Evolutionary conservation across 2,888 invertebrate genomes (phyloP).

Genomic region (Erpobdella octoculata): DNA sequence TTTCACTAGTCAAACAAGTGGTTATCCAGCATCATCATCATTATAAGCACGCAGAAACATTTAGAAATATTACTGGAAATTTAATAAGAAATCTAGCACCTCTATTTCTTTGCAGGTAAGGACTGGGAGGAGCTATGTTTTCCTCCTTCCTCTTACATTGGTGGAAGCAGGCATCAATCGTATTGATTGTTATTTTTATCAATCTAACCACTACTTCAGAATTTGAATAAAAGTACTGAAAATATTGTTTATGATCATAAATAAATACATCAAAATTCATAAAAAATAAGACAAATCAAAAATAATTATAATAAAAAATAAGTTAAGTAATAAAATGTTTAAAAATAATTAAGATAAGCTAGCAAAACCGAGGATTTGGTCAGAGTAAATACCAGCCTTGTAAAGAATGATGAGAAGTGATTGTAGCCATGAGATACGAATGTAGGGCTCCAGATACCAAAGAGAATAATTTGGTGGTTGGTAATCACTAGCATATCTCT

Average conservation of each 20-base stretch:
- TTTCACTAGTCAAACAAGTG: too few relatives aligned
- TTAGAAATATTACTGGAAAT: neutral
- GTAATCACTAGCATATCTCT: slow-evolving; percentile 59
- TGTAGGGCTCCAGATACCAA: slow-evolving; percentile 77
- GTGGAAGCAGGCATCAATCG: slow-evolving; percentile 63
- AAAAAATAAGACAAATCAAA: neutral
- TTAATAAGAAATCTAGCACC: slow-evolving; percentile 11
- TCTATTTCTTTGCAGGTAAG: slow-evolving; percentile 41
- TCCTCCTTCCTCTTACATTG: slow-evolving; percentile 65
- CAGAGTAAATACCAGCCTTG: slow-evolving; percentile 63
- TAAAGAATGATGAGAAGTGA: slow-evolving; percentile 84
- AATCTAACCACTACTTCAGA: neutral
- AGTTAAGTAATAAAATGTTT: neutral
- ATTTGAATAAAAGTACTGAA: slow-evolving; percentile 41
- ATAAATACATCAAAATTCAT: neutral
- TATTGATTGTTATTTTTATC: slow-evolving; percentile 70
- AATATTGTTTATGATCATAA: slow-evolving; percentile 35
- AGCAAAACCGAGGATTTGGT: neutral
- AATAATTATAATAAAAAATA: neutral
- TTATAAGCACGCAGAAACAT: neutral
- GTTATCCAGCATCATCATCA: neutral
- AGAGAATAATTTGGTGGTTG: slow-evolving; percentile 69
- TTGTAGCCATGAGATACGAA: slow-evolving; percentile 83
- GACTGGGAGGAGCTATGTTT: slow-evolving; percentile 46
- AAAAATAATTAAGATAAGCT: neutral